Base-by-base conservation (phyloP, 2,888 invertebrate species). In the Eupithecia insigniata region DNA sequence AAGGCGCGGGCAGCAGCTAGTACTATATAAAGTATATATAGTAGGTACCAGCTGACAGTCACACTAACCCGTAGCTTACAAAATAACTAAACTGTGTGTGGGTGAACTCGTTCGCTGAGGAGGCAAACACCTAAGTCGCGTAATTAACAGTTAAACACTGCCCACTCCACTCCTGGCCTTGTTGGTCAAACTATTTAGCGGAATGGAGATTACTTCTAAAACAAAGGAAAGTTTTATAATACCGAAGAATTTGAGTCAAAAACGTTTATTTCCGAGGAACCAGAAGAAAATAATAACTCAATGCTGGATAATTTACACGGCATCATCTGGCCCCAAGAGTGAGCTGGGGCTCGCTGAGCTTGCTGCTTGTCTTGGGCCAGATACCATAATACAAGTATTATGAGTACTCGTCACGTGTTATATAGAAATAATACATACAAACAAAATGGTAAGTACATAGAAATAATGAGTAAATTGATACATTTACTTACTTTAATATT, bases 131-230 rank as follows among this genome's bases (percentile, higher is more conserved):
- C 43, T 66, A 62, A 64, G 26, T 22, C 69, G 18, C 65, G 18
- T 77, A 74, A 77, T 76, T 74, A 74, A 69, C 71, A 70, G 72
- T 74, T 72, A 67, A 72, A 70, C 51, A 69, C 69, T 67, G 34
- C 75, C 73, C 75, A 75, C 72, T 39, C 14, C 6, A 4, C 72
- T 39, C 14, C 6, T 3, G 14, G n/a, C 16, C n/a, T 8, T 22
- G 64, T 26, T 60, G 60, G 30, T 30, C 60, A 30, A 22, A 30
- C 28, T 60, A 18, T 60, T 60, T 60, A 60, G 28, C 60, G 5
- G 18, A 7, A 18, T 30, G 6, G 4, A 8, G 5, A 8, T 8
- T 55, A 30, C 6, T 60, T 18, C 16, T 60, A 60, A 60, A 30
- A 58, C 14, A 28, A 58, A 58, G 26, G 46, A 51, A 51, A 51